Conservation (phyloP, 1,140 invertebrate genomes). For the Venturia canescens region DNA sequence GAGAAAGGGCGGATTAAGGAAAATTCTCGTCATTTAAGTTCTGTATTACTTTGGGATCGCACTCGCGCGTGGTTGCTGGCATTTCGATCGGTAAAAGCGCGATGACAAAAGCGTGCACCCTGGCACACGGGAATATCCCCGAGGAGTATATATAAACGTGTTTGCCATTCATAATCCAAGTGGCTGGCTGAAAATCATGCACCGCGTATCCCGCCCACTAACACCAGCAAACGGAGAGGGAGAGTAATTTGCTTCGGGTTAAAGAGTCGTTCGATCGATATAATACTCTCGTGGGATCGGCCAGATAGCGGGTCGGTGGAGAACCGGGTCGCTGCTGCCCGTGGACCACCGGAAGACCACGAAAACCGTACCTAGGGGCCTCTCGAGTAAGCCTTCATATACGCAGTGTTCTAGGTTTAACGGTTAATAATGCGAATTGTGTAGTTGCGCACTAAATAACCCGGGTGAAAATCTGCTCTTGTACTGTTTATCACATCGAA, state of each 20-base stretch:
- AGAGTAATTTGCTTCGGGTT: constrained; percentile 8
- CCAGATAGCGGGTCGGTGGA: neutral
- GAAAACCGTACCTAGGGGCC: neutral
- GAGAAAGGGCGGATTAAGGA: too few relatives aligned
- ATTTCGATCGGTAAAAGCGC: neutral
- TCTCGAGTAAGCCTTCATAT: neutral
- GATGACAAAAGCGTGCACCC: neutral
- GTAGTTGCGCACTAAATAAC: too few relatives aligned
- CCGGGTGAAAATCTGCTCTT: too few relatives aligned
- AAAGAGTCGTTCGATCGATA: constrained; percentile 43
- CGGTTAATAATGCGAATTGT: neutral
- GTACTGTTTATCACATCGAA: too few relatives aligned
- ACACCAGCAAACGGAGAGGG: neutral
- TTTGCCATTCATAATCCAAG: constrained; percentile 40
- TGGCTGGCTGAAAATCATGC: constrained; percentile 21
- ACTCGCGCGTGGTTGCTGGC: neutral
- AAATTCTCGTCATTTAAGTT: neutral
- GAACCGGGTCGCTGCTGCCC: constrained; percentile 23
- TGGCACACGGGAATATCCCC: neutral
- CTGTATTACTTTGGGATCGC: too few relatives aligned
- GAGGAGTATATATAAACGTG: constrained; percentile 28
- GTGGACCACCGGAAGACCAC: neutral
- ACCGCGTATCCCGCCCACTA: neutral
- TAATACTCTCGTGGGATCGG: neutral
- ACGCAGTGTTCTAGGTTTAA: too few relatives aligned